Conservation (phyloP, 2,797 vertebrate species). For the Poecile montanus region DNA sequence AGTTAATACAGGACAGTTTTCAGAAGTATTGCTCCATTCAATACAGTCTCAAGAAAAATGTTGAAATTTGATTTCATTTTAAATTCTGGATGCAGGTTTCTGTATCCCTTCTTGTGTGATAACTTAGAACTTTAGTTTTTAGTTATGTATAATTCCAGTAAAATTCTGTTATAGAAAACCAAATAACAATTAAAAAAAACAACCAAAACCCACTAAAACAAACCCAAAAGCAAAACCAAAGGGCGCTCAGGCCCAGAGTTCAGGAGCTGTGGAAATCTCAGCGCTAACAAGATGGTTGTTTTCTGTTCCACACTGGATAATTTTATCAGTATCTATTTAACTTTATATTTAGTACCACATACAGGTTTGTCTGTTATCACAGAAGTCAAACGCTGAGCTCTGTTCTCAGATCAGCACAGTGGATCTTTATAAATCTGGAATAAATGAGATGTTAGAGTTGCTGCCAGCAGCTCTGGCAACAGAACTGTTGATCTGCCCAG, state of each 20-base stretch:
- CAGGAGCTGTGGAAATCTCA: neutral
- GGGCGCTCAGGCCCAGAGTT: neutral
- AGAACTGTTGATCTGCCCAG: conserved; percentile 50
- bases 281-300: neutral
- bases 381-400: conserved; percentile 1
- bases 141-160: neutral
- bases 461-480: conserved; percentile 61
- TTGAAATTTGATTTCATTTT: neutral
- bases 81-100: neutral
- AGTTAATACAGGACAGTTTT: neutral
- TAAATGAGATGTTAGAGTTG: conserved; percentile 65
- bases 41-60: neutral
- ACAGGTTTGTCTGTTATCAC: neutral
- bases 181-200: neutral
- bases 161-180: neutral
- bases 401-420: conserved; percentile 31
- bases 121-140: neutral
- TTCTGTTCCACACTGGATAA: neutral
- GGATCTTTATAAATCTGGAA: conserved; percentile 65
- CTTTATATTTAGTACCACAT: conserved; percentile 10
- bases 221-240: neutral
- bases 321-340: conserved; percentile 1
- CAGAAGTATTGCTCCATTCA: neutral
- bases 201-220: neutral
- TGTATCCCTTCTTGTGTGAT: neutral